A percentile compares a stretch with the other conserved stretches of the same genome.
Conservation (phyloP, 53 echinoderm and acorn worm genomes). For the Echinarachnius parma region DNA sequence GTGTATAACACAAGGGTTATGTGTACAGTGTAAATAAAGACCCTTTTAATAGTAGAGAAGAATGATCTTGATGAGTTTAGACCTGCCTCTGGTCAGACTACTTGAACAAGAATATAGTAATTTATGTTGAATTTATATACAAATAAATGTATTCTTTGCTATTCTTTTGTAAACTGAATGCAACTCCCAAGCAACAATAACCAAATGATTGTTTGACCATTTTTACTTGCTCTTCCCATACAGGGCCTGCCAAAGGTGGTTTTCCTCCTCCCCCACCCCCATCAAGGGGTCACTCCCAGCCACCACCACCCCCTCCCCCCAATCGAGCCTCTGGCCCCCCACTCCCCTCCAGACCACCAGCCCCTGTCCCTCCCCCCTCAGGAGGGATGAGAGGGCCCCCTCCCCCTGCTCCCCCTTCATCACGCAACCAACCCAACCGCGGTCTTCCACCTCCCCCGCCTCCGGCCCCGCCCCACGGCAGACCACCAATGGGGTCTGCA, state of each 20-base stretch:
- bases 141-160: too few relatives aligned
- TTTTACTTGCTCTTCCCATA: too few relatives aligned
- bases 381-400: conserved; percentile 39
- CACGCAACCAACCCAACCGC: conserved; percentile 44
- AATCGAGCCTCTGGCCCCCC: conserved; percentile 57
- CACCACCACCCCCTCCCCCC: conserved; percentile 41
- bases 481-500: conserved; percentile 38
- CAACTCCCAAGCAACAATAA: too few relatives aligned
- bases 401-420: conserved; percentile 37
- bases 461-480: conserved; percentile 49
- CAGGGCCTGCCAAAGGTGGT: conserved; percentile 40
- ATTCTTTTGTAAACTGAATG: too few relatives aligned
- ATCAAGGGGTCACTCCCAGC: conserved; percentile 43
- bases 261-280: conserved; percentile 68
- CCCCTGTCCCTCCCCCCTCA: conserved; percentile 28
- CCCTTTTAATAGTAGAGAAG: too few relatives aligned
- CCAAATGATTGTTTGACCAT: too few relatives aligned
- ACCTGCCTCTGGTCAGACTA: too few relatives aligned
- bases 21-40: too few relatives aligned
- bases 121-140: too few relatives aligned
- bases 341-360: conserved; percentile 51
- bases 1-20: too few relatives aligned
- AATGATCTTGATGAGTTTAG: too few relatives aligned
- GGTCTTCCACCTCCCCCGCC: conserved; percentile 34
- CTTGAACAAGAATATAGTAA: too few relatives aligned